phyloP scores from a whole-genome alignment of 2,888 invertebrate genomes.

The Exocentrus adspersus region DNA sequence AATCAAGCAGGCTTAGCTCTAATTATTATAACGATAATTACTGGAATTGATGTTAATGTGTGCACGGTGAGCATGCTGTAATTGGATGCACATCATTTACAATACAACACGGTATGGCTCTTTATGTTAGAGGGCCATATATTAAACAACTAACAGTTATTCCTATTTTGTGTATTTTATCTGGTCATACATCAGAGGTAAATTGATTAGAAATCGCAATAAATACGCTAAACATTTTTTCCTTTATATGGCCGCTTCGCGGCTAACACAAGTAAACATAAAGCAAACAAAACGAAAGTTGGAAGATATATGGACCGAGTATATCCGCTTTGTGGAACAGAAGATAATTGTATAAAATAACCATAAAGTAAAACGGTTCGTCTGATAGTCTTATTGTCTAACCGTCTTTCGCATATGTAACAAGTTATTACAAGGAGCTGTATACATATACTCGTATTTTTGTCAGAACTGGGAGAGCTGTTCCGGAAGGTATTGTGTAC shows the following conservation, averaged over 20 bases:
- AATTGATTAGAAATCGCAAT: slow-evolving; percentile 7
- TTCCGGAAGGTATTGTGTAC: too few species aligned
- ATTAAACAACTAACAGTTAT: too few species aligned
- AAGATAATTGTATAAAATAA: slow-evolving; percentile 10
- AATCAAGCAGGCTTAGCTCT: too few species aligned
- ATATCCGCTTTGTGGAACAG: neutral
- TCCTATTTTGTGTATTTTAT: neutral
- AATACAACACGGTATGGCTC: too few species aligned
- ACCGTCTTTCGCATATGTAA: neutral
- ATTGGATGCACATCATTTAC: neutral
- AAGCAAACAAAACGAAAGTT: slow-evolving; percentile 9
- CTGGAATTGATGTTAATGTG: too few species aligned
- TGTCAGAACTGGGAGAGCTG: neutral
- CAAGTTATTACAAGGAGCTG: neutral
- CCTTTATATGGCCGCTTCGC: neutral
- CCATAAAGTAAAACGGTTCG: slow-evolving; percentile 1
- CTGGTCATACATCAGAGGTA: neutral
- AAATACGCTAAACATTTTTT: neutral
- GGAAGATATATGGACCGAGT: neutral
- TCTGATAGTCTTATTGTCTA: neutral
- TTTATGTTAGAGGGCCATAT: too few species aligned
- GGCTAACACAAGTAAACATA: neutral
- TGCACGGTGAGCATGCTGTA: too few species aligned
- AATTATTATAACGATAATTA: too few species aligned
- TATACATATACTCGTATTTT: neutral